A percentile compares a stretch with the other conserved stretches of the same genome.
Evolutionary conservation across 1,140 invertebrate species (phyloP).

Genomic region (Paralvinella palmiformis): DNA sequence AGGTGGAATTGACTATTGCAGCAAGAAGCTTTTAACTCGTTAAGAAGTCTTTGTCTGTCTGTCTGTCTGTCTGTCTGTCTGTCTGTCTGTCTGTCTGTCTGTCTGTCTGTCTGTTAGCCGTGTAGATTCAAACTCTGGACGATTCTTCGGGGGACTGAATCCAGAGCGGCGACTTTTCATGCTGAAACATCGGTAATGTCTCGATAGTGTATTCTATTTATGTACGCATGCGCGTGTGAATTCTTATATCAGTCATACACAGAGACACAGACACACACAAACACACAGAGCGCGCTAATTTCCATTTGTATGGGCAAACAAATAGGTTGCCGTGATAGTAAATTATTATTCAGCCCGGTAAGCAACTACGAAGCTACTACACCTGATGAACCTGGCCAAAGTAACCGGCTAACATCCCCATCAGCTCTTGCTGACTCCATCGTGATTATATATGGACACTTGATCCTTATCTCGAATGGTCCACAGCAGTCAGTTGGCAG

Average conservation of each 20-base stretch:
- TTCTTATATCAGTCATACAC: background rate
- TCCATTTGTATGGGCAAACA: no score
- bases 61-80: conserved; percentile 15
- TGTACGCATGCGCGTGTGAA: background rate
- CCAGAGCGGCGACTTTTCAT: background rate
- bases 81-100: conserved; percentile 10
- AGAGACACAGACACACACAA: background rate
- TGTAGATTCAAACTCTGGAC: background rate
- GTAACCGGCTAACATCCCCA: no score
- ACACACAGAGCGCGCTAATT: no score
- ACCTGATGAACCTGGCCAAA: no score
- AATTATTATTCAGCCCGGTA: no score
- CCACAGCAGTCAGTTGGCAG: no score
- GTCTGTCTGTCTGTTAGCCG: conserved; percentile 8
- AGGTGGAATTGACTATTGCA: background rate
- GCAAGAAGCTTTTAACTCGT: background rate
- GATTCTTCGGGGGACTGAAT: background rate
- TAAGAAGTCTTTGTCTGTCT: background rate
- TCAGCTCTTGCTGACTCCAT: no score
- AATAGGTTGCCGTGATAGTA: no score
- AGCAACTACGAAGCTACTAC: no score
- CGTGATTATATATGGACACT: no score
- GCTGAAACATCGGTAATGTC: background rate
- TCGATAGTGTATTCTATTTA: background rate
- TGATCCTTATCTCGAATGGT: no score